Percentiles rank a stretch among this genome's conserved stretches.
Conservation (phyloP, 1,140 invertebrate genomes). For the Liolophura sinensis region DNA sequence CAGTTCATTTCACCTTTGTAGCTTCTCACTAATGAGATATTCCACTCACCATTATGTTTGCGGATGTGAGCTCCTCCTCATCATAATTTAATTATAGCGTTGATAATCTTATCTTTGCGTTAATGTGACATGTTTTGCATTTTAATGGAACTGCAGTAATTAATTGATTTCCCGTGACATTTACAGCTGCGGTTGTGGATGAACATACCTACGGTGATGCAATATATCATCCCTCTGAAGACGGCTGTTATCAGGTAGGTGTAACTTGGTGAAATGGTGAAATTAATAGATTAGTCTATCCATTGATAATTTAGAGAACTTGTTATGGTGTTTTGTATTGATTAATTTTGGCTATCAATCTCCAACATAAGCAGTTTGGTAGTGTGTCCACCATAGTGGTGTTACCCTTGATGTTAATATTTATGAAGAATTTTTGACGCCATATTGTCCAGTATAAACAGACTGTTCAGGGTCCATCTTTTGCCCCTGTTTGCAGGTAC, state of each 20-base stretch:
- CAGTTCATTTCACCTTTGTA: not conserved
- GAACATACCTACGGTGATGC: constrained; percentile 85
- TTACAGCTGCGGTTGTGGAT: constrained; percentile 80
- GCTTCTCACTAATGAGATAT: no score
- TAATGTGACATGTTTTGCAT: no score
- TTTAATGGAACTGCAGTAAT: no score
- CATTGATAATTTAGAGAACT: no score
- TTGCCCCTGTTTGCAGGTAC: constrained; percentile 61
- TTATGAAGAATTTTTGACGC: no score
- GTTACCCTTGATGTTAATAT: not conserved
- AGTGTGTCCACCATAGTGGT: not conserved
- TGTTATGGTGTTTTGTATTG: no score
- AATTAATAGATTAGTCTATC: no score
- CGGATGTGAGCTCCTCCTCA: no score
- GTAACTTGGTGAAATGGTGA: no score
- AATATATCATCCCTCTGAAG: constrained; percentile 83
- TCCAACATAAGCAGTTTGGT: not conserved
- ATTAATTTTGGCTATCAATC: no score
- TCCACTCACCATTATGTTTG: not conserved
- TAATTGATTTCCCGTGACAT: constrained; percentile 1
- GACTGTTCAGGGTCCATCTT: not conserved
- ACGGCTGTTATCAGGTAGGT: constrained; percentile 75
- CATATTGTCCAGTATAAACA: no score
- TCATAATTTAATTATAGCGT: not conserved
- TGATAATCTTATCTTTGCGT: not conserved